Evolutionary conservation across 2,888 invertebrate genomes (phyloP), one percentile per base, ranked within the genome.

Genomic region (Nyleta sp.): DNA sequence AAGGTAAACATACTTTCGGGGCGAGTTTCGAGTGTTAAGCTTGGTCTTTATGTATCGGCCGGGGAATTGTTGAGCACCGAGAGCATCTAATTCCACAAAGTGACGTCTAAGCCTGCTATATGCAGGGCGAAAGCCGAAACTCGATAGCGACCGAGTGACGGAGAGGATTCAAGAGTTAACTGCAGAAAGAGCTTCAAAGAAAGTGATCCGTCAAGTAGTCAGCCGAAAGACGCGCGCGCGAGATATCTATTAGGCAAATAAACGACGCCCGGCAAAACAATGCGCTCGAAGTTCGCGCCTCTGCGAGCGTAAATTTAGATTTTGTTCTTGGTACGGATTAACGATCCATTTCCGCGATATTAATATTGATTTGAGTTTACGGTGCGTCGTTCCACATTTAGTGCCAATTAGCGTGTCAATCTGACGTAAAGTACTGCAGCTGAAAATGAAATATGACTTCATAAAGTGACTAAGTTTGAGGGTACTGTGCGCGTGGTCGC

Each of bases 81-180:
- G 76, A 82, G 80, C 83, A 84, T 87, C 84, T 87, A 88, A 89
- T 89, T 88, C 84, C 83, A 84, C 83, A 87, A 86, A 89, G 86
- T 88, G 88, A 86, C 81, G 84, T 81, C 84, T 88, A 87, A 89
- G 84, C 86, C 87, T 86, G 84, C 87, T 87, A 87, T 87, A 87
- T 86, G 86, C 86, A 80, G 79, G 80, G 74, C 81, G 83, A 86
- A 87, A 86, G 84, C 84, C 82, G 84, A 86, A 87, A 85, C 80
- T 85, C 83, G 84, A 87, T 86, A 84, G 80, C 81, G 78, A 80
- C 81, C 80, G 82, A 87, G 84, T 83, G 84, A 82, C 78, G 81
- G 64, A 57, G 73, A 70, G 38, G 52, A 72, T 72, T 75, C 52
- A 68, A 71, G 76, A 76, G 65, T 72, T 81, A 73, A 73, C 60